These are phyloP conservation scores for Emydocephalus ijimae DNA, from an alignment of 2,113 vertebrate species.

Conservation along the genomic window DNA sequence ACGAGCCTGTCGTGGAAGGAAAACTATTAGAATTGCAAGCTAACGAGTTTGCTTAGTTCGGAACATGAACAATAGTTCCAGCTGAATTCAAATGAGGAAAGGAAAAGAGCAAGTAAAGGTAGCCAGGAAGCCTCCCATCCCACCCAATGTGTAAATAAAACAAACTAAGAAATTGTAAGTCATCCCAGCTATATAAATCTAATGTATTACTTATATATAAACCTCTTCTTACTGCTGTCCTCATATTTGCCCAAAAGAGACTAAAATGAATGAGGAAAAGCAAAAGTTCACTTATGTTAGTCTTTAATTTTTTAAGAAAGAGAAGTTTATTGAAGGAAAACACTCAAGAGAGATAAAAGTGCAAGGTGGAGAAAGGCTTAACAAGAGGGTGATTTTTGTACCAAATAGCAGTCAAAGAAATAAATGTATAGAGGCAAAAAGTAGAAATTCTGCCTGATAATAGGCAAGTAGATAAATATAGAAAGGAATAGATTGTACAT, in stretches of 20 bases:
- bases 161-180: not conserved
- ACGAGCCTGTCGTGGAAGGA: no score
- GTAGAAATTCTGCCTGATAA: not conserved
- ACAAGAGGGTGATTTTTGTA: not conserved
- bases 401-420: not conserved
- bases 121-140: not conserved
- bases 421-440: not conserved
- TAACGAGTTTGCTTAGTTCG: no score
- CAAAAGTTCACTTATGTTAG: not conserved
- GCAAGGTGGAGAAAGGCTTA: not conserved
- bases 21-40: no score
- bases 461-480: not conserved
- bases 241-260: not conserved
- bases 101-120: not conserved
- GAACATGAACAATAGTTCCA: not conserved
- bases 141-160: not conserved
- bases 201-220: not conserved
- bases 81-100: not conserved
- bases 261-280: not conserved
- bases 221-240: not conserved
- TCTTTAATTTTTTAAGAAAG: constrained; percentile 3
- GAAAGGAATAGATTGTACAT: not conserved
- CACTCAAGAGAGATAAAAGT: not conserved
- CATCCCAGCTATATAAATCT: not conserved
- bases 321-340: not conserved